Conservation (phyloP, 1,140 invertebrate genomes). For the Eriosoma lanigerum region DNA sequence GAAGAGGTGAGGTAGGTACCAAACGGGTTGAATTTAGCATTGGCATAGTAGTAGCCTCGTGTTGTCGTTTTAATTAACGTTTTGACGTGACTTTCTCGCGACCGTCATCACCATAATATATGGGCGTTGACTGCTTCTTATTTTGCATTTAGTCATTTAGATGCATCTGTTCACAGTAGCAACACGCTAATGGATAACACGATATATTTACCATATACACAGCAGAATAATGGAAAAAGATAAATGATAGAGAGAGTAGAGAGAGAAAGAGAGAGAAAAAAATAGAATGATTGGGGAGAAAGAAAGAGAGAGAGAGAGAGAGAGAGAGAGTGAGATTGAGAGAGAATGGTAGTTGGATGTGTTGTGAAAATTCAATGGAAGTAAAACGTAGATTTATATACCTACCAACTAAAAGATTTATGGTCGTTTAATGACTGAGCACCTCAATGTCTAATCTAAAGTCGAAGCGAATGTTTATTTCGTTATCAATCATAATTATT, state of each 20-base stretch:
- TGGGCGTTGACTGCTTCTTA: not conserved
- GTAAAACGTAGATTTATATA: not conserved
- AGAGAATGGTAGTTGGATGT: not conserved
- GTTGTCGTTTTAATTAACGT: constrained; percentile 28
- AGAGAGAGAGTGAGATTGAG: not conserved
- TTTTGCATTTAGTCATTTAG: constrained; percentile 29
- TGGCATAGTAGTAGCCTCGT: not conserved
- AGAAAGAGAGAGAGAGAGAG: no score
- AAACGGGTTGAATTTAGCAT: constrained; percentile 9
- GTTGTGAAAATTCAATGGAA: not conserved
- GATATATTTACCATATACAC: not conserved
- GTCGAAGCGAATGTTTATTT: no score
- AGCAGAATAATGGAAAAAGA: not conserved
- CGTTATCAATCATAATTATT: not conserved
- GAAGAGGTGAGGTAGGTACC: not conserved
- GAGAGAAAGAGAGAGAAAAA: not conserved
- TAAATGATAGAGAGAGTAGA: no score
- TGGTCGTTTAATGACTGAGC: not conserved
- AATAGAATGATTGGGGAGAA: not conserved
- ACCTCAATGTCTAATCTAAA: no score
- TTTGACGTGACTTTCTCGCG: constrained; percentile 26
- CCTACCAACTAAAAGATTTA: not conserved
- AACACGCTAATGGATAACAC: not conserved
- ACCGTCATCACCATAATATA: not conserved
- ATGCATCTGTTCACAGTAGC: not conserved